phyloP scores from a whole-genome alignment of 23 tunicate genomes.

The Ciona savignyi region DNA sequence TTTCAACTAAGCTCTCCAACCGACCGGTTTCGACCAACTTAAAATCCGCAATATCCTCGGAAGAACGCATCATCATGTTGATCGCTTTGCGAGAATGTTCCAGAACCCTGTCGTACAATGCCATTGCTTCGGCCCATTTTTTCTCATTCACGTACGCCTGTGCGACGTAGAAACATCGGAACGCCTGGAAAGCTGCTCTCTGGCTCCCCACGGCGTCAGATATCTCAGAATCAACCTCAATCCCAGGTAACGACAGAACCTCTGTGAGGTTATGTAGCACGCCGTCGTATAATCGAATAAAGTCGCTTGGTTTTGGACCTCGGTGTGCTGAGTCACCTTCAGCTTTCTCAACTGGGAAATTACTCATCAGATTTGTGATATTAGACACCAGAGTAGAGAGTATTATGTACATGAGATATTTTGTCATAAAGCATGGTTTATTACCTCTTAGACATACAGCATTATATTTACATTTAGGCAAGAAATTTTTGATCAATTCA shows the following conservation, averaged over 20 bases:
- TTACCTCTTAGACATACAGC: too few species aligned
- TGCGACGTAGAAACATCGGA: constrained; percentile 69
- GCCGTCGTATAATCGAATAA: constrained; percentile 76
- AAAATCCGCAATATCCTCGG: constrained; percentile 9
- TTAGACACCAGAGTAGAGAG: too few species aligned
- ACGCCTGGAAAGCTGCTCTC: constrained; percentile 53
- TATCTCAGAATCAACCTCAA: constrained; percentile 33
- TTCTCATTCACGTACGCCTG: constrained; percentile 46
- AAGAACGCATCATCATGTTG: constrained; percentile 6
- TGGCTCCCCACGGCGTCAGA: constrained; percentile 30
- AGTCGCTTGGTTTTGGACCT: constrained; percentile 54
- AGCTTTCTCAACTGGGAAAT: constrained; percentile 14
- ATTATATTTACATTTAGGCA: too few species aligned
- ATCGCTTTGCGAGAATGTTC: constrained; percentile 47
- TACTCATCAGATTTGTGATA: too few species aligned
- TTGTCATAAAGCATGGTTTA: too few species aligned
- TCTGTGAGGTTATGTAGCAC: constrained; percentile 56
- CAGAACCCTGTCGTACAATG: constrained; percentile 74
- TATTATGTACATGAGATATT: too few species aligned
- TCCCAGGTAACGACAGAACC: constrained; percentile 30
- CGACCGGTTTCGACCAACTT: constrained; percentile 27
- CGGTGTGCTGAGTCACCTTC: constrained; percentile 15
- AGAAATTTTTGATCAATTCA: too few species aligned
- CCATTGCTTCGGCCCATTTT: constrained; percentile 88
- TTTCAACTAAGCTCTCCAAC: constrained; percentile 53